Evolutionary conservation across 2,888 invertebrate genomes (phyloP).

Genomic region (Steinernema hermaphroditum): DNA sequence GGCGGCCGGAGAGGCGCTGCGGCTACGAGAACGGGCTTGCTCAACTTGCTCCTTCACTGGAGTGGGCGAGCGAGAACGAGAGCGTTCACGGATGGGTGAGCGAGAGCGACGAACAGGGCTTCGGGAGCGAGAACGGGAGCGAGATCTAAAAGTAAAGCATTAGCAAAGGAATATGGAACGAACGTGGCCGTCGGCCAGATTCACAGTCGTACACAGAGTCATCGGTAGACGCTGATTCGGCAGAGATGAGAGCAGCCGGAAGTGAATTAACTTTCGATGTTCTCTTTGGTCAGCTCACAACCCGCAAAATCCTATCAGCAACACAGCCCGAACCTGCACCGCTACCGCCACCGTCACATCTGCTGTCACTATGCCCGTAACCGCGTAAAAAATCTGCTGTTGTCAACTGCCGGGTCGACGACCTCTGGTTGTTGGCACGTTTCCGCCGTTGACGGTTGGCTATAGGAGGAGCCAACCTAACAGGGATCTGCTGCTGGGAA

Average conservation of each 20-base stretch:
- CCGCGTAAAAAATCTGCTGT: no score
- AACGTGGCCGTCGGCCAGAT: neutral
- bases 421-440: no score
- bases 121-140: conserved; percentile 34
- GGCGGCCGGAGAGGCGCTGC: neutral
- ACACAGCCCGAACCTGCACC: conserved; percentile 14
- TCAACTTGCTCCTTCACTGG: neutral
- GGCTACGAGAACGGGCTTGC: conserved; percentile 20
- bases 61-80: conserved; percentile 44
- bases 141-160: conserved; percentile 34
- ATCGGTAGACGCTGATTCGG: conserved; percentile 2
- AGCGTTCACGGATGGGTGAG: conserved; percentile 39
- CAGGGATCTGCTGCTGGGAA: neutral
- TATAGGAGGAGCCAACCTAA: neutral
- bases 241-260: neutral
- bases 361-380: no score
- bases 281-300: no score
- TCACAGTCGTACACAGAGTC: neutral
- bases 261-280: neutral
- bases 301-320: no score
- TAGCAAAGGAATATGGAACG: neutral
- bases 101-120: conserved; percentile 33
- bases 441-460: neutral
- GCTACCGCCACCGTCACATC: neutral
- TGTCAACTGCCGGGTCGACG: no score